These are phyloP conservation scores for Thalpophila matura DNA, from an alignment of 2,888 invertebrate genomes.

Conservation along the genomic window DNA sequence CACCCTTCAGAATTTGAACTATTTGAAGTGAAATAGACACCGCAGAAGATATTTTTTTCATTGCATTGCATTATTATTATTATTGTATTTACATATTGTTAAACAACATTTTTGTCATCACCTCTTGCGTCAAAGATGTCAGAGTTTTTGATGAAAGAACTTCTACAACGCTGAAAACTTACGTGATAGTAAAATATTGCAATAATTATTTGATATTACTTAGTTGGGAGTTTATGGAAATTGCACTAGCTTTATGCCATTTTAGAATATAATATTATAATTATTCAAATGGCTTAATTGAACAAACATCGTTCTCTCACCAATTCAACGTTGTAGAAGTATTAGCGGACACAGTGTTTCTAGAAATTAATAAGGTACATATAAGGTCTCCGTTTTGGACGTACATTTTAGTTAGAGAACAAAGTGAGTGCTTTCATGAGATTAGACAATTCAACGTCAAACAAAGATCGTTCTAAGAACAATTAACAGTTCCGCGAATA, in stretches of 20 bases:
- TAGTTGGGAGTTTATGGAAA: slow-evolving; percentile 1
- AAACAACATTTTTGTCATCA: too few relatives aligned
- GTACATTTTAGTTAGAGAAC: not conserved
- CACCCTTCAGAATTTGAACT: slow-evolving; percentile 12
- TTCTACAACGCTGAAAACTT: too few relatives aligned
- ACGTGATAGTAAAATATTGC: too few relatives aligned
- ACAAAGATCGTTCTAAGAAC: slow-evolving; percentile 19
- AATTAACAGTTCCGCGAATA: slow-evolving; percentile 33
- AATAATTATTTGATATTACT: not conserved
- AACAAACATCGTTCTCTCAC: not conserved
- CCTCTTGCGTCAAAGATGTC: too few relatives aligned
- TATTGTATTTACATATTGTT: too few relatives aligned
- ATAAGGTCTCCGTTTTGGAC: too few relatives aligned
- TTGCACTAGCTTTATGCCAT: not conserved
- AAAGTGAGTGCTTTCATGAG: slow-evolving; percentile 13
- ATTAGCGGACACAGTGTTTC: not conserved
- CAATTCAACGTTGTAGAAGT: not conserved
- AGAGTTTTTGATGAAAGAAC: too few relatives aligned
- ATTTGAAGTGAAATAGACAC: not conserved
- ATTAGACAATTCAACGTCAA: not conserved
- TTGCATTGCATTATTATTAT: too few relatives aligned
- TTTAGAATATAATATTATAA: slow-evolving; percentile 12
- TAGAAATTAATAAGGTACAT: too few relatives aligned
- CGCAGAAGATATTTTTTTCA: too few relatives aligned
- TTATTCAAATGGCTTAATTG: slow-evolving; percentile 4